These are phyloP conservation scores for Chitala chitala DNA, from an alignment of 2,113 vertebrate genomes.

Conservation along the genomic window DNA sequence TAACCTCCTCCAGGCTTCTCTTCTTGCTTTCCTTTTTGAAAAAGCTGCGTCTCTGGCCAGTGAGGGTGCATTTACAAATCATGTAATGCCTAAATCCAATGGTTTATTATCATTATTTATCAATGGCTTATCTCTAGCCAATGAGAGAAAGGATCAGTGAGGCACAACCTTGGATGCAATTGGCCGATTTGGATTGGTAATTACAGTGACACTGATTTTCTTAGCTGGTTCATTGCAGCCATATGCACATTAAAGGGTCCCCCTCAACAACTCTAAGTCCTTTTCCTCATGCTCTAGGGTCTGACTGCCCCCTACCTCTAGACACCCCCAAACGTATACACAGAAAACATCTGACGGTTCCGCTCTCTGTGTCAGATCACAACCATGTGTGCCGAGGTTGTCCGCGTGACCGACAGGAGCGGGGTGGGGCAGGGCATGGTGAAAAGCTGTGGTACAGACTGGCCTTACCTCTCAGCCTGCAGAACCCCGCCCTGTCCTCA, in stretches of 20 bases:
- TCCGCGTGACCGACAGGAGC: constrained; percentile 14
- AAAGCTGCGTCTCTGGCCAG: no score
- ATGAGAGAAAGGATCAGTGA: neutral
- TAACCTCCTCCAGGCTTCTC: no score
- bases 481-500: constrained; percentile 13
- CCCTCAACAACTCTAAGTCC: neutral
- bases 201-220: constrained; percentile 1
- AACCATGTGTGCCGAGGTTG: constrained; percentile 27
- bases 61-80: no score
- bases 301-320: neutral
- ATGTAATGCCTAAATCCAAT: no score
- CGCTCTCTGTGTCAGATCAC: constrained; percentile 19
- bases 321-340: neutral
- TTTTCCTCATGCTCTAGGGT: constrained; percentile 15
- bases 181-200: constrained; percentile 12
- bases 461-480: neutral
- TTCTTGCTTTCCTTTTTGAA: no score
- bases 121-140: no score
- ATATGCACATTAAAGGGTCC: constrained; percentile 10
- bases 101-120: no score
- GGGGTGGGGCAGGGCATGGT: neutral
- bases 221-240: constrained; percentile 2
- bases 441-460: neutral
- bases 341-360: constrained; percentile 18
- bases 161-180: neutral